Conservation (phyloP, 2,113 vertebrate species). For the Pelecanoides urinatrix region DNA sequence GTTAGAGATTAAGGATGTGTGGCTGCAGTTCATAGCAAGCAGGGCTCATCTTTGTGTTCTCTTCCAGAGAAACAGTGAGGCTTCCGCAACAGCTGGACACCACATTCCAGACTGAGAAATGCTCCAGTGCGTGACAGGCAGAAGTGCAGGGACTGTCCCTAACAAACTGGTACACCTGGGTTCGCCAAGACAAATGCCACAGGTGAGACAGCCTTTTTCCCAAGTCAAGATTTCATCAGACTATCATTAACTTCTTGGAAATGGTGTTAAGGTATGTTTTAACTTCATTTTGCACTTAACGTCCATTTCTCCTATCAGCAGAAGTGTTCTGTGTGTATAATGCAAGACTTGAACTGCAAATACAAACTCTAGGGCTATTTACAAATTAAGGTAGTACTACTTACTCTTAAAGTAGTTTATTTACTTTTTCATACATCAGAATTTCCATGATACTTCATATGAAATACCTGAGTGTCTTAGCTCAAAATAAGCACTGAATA, state of each 20-base stretch:
- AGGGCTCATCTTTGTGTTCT: not conserved
- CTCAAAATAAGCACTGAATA: not conserved
- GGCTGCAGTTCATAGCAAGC: not conserved
- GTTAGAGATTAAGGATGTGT: accelerated
- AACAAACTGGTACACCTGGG: accelerated
- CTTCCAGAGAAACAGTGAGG: not conserved
- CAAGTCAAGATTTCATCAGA: not conserved
- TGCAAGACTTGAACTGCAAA: not conserved
- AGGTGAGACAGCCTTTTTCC: too few species aligned
- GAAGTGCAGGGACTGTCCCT: not conserved
- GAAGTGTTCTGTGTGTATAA: too few species aligned
- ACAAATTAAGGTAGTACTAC: not conserved
- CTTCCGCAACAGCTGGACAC: not conserved
- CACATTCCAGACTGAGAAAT: not conserved
- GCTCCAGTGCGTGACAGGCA: not conserved
- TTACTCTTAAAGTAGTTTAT: not conserved
- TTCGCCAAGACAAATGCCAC: not conserved
- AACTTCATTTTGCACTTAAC: not conserved
- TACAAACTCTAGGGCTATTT: not conserved
- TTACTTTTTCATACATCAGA: not conserved
- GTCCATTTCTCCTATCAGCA: not conserved
- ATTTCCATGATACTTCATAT: not conserved
- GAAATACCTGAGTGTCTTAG: not conserved
- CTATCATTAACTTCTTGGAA: not conserved
- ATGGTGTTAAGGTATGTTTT: not conserved